These are phyloP conservation scores for Hirudinaria manillensis DNA, from an alignment of 2,888 invertebrate species.

Conservation along the genomic window DNA sequence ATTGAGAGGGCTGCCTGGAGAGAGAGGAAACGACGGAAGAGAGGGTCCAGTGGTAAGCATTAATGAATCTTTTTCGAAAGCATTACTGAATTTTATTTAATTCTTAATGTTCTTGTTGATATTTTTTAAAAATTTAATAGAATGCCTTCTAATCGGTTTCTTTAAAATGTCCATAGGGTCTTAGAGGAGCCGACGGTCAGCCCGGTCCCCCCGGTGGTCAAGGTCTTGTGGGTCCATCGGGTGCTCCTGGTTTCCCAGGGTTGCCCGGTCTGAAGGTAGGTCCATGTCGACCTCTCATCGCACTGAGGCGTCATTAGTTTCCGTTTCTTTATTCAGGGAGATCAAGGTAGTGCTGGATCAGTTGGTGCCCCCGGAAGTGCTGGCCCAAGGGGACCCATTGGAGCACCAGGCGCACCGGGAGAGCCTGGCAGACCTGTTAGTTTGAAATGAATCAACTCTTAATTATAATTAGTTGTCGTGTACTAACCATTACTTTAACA, in stretches of 20 bases:
- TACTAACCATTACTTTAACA: too few relatives aligned
- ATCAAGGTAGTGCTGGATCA: constrained; percentile 26
- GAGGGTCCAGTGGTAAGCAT: constrained; percentile 31
- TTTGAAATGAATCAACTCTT: background rate
- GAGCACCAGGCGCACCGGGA: constrained; percentile 35
- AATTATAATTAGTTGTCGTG: background rate
- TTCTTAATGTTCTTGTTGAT: background rate
- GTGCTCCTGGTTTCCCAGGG: constrained; percentile 47
- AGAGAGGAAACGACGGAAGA: constrained; percentile 31
- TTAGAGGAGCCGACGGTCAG: constrained; percentile 33
- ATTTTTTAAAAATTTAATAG: background rate
- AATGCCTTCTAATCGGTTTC: background rate
- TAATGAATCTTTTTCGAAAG: background rate
- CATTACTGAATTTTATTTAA: background rate
- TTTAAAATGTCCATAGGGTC: constrained; percentile 42
- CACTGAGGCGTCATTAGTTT: background rate
- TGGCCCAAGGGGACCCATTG: constrained; percentile 42
- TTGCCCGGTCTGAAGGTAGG: constrained; percentile 43
- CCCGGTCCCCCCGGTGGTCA: constrained; percentile 27
- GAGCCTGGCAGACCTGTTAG: constrained; percentile 32
- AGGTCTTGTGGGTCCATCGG: constrained; percentile 42
- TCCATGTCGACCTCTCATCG: background rate
- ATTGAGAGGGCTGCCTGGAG: constrained; percentile 33
- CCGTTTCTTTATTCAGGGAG: constrained; percentile 25
- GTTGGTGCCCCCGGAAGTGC: constrained; percentile 36